Percentiles rank a stretch among this genome's conserved stretches.
These are phyloP conservation scores for Prolemur simus DNA, from an alignment of 2,113 vertebrate species.

Conservation along the genomic window DNA sequence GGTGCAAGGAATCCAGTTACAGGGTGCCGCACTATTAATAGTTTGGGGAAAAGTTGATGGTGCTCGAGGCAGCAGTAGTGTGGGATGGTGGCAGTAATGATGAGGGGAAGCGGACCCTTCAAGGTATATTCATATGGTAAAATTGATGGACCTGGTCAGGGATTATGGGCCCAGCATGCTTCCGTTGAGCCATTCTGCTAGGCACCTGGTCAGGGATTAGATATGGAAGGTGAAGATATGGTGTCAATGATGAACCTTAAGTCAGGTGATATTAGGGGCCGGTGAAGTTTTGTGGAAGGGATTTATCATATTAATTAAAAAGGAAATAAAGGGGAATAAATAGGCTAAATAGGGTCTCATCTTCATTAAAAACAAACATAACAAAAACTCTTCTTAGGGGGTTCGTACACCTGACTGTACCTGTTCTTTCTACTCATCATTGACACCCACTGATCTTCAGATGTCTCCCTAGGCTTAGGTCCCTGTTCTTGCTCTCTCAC, in stretches of 20 bases:
- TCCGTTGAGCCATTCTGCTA: no score
- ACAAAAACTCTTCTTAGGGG: not conserved
- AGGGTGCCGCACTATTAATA: no score
- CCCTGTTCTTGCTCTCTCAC: not conserved
- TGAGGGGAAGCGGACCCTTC: not conserved
- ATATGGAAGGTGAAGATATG: not conserved
- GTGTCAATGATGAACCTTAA: not conserved
- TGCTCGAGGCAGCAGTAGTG: not conserved
- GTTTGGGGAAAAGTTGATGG: no score
- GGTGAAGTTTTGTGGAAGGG: not conserved
- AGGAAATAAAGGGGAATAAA: not conserved
- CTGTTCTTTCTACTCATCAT: not conserved
- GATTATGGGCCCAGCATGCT: not conserved
- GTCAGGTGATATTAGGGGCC: not conserved
- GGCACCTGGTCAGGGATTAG: not conserved
- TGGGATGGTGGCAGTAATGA: accelerated
- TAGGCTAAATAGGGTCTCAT: not conserved
- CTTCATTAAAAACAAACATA: not conserved
- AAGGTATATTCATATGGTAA: not conserved
- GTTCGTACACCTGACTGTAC: not conserved
- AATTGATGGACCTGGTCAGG: not conserved
- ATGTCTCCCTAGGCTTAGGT: not conserved
- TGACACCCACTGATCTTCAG: not conserved
- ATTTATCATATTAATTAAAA: not conserved
- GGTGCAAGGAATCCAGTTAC: not conserved